A percentile compares a stretch with the other conserved stretches of the same genome.
Conservation (phyloP, 2,113 vertebrate species). For the Lutjanus erythropterus region DNA sequence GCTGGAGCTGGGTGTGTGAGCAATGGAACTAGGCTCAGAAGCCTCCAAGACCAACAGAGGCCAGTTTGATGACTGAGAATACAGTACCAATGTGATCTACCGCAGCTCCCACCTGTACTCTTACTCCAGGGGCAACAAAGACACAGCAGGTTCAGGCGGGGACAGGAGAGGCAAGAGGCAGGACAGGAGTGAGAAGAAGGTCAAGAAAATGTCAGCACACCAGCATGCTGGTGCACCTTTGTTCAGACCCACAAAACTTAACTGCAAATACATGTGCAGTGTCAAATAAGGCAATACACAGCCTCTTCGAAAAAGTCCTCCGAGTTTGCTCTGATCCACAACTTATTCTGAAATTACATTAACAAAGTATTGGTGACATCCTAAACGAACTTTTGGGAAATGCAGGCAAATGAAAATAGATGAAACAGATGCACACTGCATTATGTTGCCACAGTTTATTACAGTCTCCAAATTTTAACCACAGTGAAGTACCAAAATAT, state of each 20-base stretch:
- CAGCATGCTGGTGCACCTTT: neutral
- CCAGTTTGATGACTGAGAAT: too few relatives aligned
- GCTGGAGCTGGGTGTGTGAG: too few relatives aligned
- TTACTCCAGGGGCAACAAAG: too few relatives aligned
- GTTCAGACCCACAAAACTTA: neutral
- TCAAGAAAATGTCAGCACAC: conserved; percentile 13
- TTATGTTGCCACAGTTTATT: neutral
- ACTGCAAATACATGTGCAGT: neutral
- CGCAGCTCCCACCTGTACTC: too few relatives aligned
- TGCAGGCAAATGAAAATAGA: neutral
- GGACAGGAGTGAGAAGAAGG: too few relatives aligned
- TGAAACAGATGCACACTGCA: neutral
- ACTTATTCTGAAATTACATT: neutral
- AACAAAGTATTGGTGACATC: neutral
- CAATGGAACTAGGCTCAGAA: too few relatives aligned
- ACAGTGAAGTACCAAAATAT: neutral
- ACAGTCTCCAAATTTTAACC: neutral
- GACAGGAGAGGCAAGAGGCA: too few relatives aligned
- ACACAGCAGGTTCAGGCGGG: too few relatives aligned
- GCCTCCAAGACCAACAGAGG: too few relatives aligned
- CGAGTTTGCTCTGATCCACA: neutral
- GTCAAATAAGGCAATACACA: neutral
- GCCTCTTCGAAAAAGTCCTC: neutral
- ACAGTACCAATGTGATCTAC: too few relatives aligned
- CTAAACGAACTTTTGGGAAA: neutral